Evolutionary conservation across 2,113 vertebrate genomes (phyloP), one percentile per base, ranked within the genome.

Genomic region (Anolis sagrei): DNA sequence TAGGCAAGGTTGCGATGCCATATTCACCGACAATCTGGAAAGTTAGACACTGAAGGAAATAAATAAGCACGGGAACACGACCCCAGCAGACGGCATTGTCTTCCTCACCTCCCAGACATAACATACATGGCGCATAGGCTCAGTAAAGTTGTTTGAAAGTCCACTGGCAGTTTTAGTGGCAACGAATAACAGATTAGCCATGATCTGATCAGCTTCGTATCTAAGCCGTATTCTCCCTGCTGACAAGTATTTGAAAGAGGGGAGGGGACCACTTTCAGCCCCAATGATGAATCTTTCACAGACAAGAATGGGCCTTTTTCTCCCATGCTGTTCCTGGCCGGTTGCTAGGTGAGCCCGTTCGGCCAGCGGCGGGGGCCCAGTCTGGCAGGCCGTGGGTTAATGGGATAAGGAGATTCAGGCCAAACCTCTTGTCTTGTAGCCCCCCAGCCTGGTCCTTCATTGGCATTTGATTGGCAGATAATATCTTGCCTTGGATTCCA

Each of bases 141-240:
- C 94, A 95, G 95, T 96, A 93, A 97, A 96, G 95, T 96, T 97
- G 97, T 96, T 97, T 97, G 96, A 97, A 97, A 97, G 95, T 97
- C 95, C 96, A 95, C 96, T 89, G 97, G 96, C 95, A 97, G 95
- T 95, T 97, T 97, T 96, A 95, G 88, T 79, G 93, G 96, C 91
- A 95, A 97, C 95, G 97, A 97, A 97, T 97, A 97, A 96, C 96
- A 97, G 97, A 98, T 98, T 98, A 98, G 94, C 95, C 95, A 97
- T 97, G 97, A 98, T 98, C 96, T 97, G 96, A 97, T 97, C 95
- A 94, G 92, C 94, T 93, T 94, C 96, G 95, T 96, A 97, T 96
- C 95, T 96, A 93, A 94, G 94, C 92, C 92, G 93, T 95, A 96
- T 97, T 95, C 96, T 95, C 93, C 94, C 94, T 16, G 93, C 95